Evolutionary conservation across 1,140 invertebrate genomes (phyloP).

Genomic region (Cyphomyrmex costatus): DNA sequence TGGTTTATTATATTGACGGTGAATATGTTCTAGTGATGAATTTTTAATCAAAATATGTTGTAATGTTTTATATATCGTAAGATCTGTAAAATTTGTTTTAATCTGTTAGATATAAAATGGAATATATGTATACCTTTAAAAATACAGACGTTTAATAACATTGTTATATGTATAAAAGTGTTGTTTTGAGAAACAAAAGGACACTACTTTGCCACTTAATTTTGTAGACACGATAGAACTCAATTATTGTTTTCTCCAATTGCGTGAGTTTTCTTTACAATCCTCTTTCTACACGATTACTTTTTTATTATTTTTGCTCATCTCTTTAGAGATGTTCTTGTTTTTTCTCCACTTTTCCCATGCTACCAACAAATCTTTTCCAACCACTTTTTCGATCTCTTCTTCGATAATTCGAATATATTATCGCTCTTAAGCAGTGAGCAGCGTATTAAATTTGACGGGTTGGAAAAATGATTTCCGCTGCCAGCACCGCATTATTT

Average conservation of each 20-base stretch:
- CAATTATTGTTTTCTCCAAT: constrained; percentile 77
- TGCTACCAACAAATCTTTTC: background rate
- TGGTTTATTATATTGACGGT: too few species aligned
- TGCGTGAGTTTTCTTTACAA: constrained; percentile 47
- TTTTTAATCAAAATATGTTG: too few species aligned
- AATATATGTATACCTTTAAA: too few species aligned
- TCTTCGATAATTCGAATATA: background rate
- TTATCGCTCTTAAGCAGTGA: constrained; percentile 31
- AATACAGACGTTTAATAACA: too few species aligned
- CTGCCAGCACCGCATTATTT: constrained; percentile 40
- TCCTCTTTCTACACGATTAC: background rate
- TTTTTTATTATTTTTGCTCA: constrained; percentile 34
- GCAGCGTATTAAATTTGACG: constrained; percentile 45
- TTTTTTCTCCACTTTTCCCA: background rate
- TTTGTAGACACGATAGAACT: constrained; percentile 73
- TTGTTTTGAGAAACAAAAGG: too few species aligned
- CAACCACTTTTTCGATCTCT: background rate
- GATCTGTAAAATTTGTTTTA: too few species aligned
- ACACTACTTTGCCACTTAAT: constrained; percentile 73
- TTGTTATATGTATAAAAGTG: too few species aligned
- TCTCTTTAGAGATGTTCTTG: constrained; percentile 17
- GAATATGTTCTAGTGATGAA: too few species aligned
- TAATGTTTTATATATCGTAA: too few species aligned
- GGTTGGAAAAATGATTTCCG: constrained; percentile 59
- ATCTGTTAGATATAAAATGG: too few species aligned